A percentile compares a stretch with the other conserved stretches of the same genome.
phyloP scores from a whole-genome alignment of 1,140 invertebrate genomes.

The Diploscapter pachys region DNA sequence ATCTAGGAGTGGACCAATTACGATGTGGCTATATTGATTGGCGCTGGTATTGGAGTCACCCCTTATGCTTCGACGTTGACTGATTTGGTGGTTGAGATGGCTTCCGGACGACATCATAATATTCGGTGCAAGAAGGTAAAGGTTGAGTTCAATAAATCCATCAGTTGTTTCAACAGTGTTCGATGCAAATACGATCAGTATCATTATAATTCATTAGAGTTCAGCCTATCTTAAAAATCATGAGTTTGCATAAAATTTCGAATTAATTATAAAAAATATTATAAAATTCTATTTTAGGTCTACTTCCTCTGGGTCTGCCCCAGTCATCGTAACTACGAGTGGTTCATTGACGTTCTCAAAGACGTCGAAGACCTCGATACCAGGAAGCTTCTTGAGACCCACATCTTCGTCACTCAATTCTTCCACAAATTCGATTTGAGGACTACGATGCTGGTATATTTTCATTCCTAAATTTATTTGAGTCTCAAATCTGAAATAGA shows the following conservation, averaged over 20 bases:
- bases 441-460: conserved; percentile 85
- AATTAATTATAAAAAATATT: too few species aligned
- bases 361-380: conserved; percentile 95
- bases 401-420: conserved; percentile 99
- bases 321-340: conserved; percentile 97
- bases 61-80: conserved; percentile 98
- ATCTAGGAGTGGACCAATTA: conserved; percentile 59
- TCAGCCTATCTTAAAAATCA: conserved; percentile 14
- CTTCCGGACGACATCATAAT: conserved; percentile 43
- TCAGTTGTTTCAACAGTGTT: too few species aligned
- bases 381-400: conserved; percentile 92
- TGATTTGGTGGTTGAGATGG: conserved; percentile 68
- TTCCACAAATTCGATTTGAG: conserved; percentile 98
- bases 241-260: too few species aligned
- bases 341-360: conserved; percentile 97
- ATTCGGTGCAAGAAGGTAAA: conserved; percentile 54
- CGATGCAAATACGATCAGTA: neutral
- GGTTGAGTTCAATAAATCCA: too few species aligned
- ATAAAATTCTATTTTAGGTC: conserved; percentile 67
- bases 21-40: conserved; percentile 86
- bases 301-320: conserved; percentile 99
- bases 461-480: too few species aligned
- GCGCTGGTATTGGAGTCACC: conserved; percentile 96
- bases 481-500: too few species aligned
- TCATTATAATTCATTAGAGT: neutral